Percentiles rank a stretch among this genome's conserved stretches.
These are phyloP conservation scores for Conistra vaccinii DNA, from an alignment of 2,888 invertebrate genomes.

Conservation along the genomic window DNA sequence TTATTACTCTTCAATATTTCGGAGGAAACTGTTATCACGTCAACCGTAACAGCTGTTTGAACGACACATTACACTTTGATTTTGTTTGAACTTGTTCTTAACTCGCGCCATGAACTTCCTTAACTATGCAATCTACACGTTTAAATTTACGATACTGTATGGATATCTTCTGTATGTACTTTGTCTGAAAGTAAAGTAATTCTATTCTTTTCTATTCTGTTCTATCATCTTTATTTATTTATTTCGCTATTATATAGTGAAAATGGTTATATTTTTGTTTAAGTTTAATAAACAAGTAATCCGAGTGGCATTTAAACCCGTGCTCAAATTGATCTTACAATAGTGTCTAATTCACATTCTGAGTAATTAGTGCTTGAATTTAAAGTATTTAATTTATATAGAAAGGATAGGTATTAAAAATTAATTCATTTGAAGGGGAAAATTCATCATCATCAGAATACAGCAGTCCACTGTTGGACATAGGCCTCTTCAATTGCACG, in stretches of 20 bases:
- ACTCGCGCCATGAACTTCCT: slow-evolving; percentile 32
- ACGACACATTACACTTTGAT: slow-evolving; percentile 51
- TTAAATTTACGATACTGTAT: neutral
- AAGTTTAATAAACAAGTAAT: neutral
- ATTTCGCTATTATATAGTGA: neutral
- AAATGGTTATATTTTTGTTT: neutral
- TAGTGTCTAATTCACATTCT: neutral
- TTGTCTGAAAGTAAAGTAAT: no score
- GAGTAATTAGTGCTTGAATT: neutral
- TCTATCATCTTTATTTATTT: no score
- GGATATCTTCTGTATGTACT: neutral
- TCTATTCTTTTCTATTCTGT: no score
- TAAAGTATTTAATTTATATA: neutral
- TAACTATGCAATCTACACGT: slow-evolving; percentile 11
- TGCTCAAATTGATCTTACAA: neutral
- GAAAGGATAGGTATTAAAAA: neutral
- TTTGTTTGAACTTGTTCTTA: slow-evolving; percentile 50
- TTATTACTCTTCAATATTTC: slow-evolving; percentile 11
- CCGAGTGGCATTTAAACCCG: neutral
- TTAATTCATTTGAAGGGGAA: neutral
- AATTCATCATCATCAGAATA: no score
- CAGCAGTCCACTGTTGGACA: no score
- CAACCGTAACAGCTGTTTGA: slow-evolving; percentile 43
- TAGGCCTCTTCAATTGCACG: no score
- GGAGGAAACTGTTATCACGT: slow-evolving; percentile 16